These are phyloP conservation scores for Sebastes taczanowskii DNA, from an alignment of 2,797 vertebrate genomes.

Conservation along the genomic window DNA sequence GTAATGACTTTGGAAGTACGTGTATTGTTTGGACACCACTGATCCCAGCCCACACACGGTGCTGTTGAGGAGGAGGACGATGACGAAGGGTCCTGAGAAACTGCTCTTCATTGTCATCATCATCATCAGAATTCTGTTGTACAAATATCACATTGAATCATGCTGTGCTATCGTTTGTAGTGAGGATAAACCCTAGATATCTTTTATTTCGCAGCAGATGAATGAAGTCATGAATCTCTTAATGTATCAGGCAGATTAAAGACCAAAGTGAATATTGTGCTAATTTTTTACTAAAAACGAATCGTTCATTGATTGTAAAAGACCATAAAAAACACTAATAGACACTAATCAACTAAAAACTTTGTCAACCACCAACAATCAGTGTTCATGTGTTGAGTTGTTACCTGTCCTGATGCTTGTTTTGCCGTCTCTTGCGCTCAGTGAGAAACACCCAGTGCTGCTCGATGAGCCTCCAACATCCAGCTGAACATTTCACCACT, in stretches of 20 bases:
- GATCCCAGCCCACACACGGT: neutral
- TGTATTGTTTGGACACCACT: rapidly evolving
- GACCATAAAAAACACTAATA: neutral
- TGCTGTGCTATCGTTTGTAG: neutral
- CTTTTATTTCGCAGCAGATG: neutral
- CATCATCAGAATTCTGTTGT: neutral
- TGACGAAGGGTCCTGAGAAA: slow-evolving; percentile 10
- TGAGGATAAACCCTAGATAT: neutral
- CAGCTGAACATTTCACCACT: neutral
- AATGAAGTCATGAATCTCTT: neutral
- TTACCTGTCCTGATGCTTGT: neutral
- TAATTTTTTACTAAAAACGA: neutral
- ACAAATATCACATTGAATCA: neutral
- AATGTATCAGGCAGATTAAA: neutral
- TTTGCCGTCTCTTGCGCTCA: neutral
- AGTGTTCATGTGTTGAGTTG: neutral
- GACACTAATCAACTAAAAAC: neutral
- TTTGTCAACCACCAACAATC: neutral
- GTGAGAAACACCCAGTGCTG: neutral
- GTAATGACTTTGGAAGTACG: rapidly evolving
- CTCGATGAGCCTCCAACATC: neutral
- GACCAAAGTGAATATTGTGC: neutral
- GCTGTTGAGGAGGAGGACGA: slow-evolving; percentile 25
- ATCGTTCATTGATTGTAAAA: neutral
- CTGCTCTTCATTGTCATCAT: neutral